A percentile compares a stretch with the other conserved stretches of the same genome.
Evolutionary conservation across 2,888 invertebrate species (phyloP).

Genomic region (Willowsia nigromaculata): DNA sequence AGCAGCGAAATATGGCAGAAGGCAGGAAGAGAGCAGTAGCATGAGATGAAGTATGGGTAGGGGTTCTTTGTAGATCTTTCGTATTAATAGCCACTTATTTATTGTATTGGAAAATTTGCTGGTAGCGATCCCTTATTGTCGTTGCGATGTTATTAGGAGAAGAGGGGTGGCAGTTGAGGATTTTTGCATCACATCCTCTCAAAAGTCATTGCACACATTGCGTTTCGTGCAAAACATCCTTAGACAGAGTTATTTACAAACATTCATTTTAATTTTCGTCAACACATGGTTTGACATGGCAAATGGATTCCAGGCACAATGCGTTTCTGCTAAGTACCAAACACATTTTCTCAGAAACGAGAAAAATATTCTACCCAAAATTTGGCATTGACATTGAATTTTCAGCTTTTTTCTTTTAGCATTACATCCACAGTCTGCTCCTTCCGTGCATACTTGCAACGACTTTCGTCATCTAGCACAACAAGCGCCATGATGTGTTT

Average conservation of each 20-base stretch:
- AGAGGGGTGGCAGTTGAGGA: neutral
- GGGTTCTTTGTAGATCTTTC: neutral
- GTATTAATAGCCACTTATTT: conserved; percentile 45
- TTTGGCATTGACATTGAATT: conserved; percentile 37
- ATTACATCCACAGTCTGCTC: too few relatives aligned
- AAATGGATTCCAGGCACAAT: too few relatives aligned
- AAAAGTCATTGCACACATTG: neutral
- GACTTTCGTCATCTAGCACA: too few relatives aligned
- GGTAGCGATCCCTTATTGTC: conserved; percentile 1
- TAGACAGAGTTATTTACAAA: neutral
- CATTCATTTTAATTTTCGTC: neutral
- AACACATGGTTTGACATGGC: neutral
- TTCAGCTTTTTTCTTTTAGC: too few relatives aligned
- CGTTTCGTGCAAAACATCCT: neutral
- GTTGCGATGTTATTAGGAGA: neutral
- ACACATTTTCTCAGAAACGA: neutral
- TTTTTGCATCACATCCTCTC: neutral
- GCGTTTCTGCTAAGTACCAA: neutral
- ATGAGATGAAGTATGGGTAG: neutral
- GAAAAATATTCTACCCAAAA: neutral
- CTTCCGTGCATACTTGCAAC: too few relatives aligned
- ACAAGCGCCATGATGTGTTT: too few relatives aligned
- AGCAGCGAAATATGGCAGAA: neutral
- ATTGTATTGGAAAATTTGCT: conserved; percentile 1
- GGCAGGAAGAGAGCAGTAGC: neutral